phyloP scores from a whole-genome alignment of 2,113 vertebrate species.

The Columba livia region DNA sequence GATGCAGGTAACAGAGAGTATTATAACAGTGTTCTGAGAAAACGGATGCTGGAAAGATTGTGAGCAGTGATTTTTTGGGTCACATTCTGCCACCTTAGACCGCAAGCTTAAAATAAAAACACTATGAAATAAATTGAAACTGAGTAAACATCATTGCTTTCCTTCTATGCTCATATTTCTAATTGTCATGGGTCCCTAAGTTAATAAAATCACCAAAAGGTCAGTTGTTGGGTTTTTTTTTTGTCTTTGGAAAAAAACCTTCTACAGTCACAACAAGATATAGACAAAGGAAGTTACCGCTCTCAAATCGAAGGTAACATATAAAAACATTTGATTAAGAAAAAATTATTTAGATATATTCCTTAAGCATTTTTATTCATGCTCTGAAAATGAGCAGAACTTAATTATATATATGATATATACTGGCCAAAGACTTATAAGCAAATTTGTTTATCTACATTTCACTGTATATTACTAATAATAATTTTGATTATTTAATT shows the following conservation, averaged over 20 bases:
- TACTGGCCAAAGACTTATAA: neutral
- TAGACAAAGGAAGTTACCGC: neutral
- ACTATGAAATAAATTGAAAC: neutral
- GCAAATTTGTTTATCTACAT: neutral
- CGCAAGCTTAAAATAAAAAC: neutral
- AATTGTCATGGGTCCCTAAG: conserved; percentile 35
- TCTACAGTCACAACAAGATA: conserved; percentile 9
- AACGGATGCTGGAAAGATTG: neutral
- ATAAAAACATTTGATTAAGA: neutral
- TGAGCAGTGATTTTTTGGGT: neutral
- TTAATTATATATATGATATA: neutral
- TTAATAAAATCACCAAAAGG: conserved; percentile 52
- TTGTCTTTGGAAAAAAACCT: neutral
- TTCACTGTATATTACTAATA: neutral
- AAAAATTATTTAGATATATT: neutral
- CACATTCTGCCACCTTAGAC: neutral
- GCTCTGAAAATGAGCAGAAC: neutral
- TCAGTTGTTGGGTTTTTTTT: neutral
- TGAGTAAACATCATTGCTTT: neutral
- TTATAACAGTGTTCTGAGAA: neutral
- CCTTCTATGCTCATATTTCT: conserved; percentile 32
- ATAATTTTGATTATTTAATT: neutral
- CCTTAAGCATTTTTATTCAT: neutral
- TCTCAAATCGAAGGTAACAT: conserved; percentile 14
- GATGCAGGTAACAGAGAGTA: neutral